Conservation (phyloP, 2,888 invertebrate genomes). For the Argyresthia goedartella region DNA sequence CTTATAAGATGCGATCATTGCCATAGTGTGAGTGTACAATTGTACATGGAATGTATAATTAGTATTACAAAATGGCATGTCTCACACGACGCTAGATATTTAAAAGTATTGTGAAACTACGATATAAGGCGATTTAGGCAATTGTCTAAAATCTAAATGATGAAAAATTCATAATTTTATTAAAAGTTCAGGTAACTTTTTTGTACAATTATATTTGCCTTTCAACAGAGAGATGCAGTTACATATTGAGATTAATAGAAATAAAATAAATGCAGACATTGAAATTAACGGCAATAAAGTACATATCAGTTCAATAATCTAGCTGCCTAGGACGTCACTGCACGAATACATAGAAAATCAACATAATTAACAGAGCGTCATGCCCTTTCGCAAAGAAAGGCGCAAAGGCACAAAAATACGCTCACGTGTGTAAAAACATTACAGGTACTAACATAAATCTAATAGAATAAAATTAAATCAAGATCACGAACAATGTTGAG, state of each 20-base stretch:
- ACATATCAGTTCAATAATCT: slow-evolving; percentile 11
- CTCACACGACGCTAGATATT: slow-evolving; percentile 3
- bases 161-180: slow-evolving; percentile 3
- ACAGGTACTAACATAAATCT: slow-evolving; percentile 38
- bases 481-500: slow-evolving; percentile 1
- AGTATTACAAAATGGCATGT: slow-evolving; percentile 8
- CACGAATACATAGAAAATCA: too few relatives aligned
- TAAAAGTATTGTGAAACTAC: slow-evolving; percentile 4
- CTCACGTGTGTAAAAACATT: slow-evolving; percentile 39
- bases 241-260: too few relatives aligned
- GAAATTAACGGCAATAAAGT: too few relatives aligned
- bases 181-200: slow-evolving; percentile 56
- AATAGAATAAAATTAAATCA: slow-evolving; percentile 54
- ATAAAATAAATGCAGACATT: too few relatives aligned
- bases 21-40: slow-evolving; percentile 28
- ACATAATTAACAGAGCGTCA: too few relatives aligned
- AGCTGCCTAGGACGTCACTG: slow-evolving; percentile 16
- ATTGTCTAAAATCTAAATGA: background rate
- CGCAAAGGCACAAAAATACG: slow-evolving; percentile 11
- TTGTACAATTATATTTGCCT: slow-evolving; percentile 37
- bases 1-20: slow-evolving; percentile 19
- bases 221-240: background rate
- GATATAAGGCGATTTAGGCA: slow-evolving; percentile 3
- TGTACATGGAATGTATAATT: slow-evolving; percentile 19
- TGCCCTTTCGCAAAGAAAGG: too few relatives aligned